Conservation (phyloP, 2,888 invertebrate species). For the Pollenia labialis region DNA sequence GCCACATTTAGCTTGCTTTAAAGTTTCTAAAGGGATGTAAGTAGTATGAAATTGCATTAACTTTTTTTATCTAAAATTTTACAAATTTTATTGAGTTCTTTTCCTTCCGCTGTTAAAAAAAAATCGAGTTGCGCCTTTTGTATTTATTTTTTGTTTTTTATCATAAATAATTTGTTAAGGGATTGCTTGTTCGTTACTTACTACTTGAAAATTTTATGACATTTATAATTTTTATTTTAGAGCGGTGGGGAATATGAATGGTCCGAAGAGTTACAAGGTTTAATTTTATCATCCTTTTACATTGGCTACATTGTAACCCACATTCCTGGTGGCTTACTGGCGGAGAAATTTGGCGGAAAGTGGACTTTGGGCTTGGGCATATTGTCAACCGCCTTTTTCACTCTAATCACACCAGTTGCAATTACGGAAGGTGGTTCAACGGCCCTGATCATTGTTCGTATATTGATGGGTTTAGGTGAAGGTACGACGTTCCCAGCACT, state of each 20-base stretch:
- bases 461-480: constrained; percentile 93
- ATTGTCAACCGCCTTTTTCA: constrained; percentile 92
- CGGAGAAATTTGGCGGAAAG: constrained; percentile 93
- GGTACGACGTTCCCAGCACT: constrained; percentile 94
- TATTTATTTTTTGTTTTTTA: too few species aligned
- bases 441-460: constrained; percentile 89
- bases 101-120: too few species aligned
- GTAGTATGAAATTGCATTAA: too few species aligned
- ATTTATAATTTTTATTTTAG: constrained; percentile 49
- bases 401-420: constrained; percentile 91
- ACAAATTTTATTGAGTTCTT: too few species aligned
- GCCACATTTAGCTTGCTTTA: too few species aligned
- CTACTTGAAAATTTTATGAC: not conserved
- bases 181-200: too few species aligned
- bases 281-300: constrained; percentile 92
- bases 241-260: constrained; percentile 85
- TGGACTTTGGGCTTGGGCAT: constrained; percentile 93
- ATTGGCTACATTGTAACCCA: constrained; percentile 94
- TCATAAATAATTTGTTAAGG: too few species aligned
- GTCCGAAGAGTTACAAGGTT: constrained; percentile 89
- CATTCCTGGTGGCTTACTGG: constrained; percentile 91
- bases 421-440: constrained; percentile 87
- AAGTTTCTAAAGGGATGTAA: too few species aligned
- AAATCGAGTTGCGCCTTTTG: too few species aligned
- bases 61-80: too few species aligned